Base-by-base conservation (phyloP, 2,888 invertebrate genomes). In the Lepidocyrtinus sp. region DNA sequence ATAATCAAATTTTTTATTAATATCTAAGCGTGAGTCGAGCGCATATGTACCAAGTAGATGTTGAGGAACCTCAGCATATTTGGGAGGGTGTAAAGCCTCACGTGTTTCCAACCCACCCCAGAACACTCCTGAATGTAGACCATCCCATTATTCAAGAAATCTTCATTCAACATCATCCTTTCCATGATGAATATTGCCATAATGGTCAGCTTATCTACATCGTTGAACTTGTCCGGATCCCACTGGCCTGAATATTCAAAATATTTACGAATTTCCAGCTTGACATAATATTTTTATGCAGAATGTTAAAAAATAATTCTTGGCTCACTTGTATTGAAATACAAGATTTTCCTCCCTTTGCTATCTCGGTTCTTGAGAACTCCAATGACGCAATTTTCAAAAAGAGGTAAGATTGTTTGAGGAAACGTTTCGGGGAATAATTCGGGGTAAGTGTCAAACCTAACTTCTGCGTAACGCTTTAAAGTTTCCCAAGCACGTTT, bases 401-500 rank as follows among this genome's bases (percentile, higher is more conserved):
- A 25, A 3, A 73, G 25, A 1, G 7, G 27, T 3, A 64, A 12
- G 1, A 9, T 27, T 1, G 25, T 55, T 17, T 65, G 50, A 2
- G 73, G 65, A 21, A 64, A 65, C 19, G 22, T 1, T 15, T 19
- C 12, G 9, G 73, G 64, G n/a, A 65, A 73, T 2, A 45, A n/a
- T 65, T 73, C 73, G 0, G 73, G 73, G n/a, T 73, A 73, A n/a
- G 45, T 12, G 0, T 73, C 55, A 21, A 19, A 73, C 7, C 59
- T 7, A 0, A 73, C 55, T 36, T 73, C 73, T 3, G 73, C 73
- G 36, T 65, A 64, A 0, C 59, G 50, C 22, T 55, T 64, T 63
- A 72, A 62, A n/a, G 72, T 72, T 17, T 62, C 72, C 72, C 72
- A 72, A 2, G 72, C 62, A n/a, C 63, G 63, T 22, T 72, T 45